A percentile compares a stretch with the other conserved stretches of the same genome.
These are phyloP conservation scores for Platyrinchus mystaceus DNA, from an alignment of 2,797 vertebrate species.

Conservation along the genomic window DNA sequence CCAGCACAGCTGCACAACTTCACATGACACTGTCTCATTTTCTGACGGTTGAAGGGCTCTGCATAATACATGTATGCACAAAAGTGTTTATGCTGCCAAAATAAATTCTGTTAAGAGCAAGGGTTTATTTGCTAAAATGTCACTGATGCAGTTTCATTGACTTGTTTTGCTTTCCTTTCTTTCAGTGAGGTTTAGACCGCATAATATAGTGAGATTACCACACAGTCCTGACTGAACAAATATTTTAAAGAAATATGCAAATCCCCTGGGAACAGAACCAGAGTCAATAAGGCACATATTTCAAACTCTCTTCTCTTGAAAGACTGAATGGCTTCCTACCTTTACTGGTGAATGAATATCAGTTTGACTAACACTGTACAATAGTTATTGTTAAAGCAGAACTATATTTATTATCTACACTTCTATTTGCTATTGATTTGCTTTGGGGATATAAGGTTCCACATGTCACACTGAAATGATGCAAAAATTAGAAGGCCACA, in stretches of 20 bases:
- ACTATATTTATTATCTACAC: slow-evolving; percentile 10
- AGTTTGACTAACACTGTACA: slow-evolving; percentile 2
- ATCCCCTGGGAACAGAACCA: slow-evolving; percentile 58
- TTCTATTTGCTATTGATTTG: slow-evolving; percentile 4
- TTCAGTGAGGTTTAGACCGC: slow-evolving; percentile 59
- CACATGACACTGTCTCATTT: slow-evolving; percentile 75
- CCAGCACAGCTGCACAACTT: slow-evolving; percentile 76
- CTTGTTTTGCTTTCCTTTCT: slow-evolving; percentile 69
- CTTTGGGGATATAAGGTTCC: slow-evolving; percentile 24
- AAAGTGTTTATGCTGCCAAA: slow-evolving; percentile 78
- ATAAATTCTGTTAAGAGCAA: slow-evolving; percentile 73
- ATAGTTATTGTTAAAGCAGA: slow-evolving; percentile 51
- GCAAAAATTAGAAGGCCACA: neutral
- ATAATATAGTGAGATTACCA: slow-evolving; percentile 64
- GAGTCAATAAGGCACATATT: slow-evolving; percentile 63
- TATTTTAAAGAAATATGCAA: slow-evolving; percentile 72
- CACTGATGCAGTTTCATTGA: slow-evolving; percentile 68
- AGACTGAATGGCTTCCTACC: slow-evolving; percentile 4
- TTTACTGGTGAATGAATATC: slow-evolving; percentile 7
- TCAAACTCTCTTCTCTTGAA: slow-evolving; percentile 50
- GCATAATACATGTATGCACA: slow-evolving; percentile 70
- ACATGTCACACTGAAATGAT: neutral
- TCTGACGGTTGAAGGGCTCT: slow-evolving; percentile 67
- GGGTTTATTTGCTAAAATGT: slow-evolving; percentile 78
- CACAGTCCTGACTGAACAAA: slow-evolving; percentile 68